A percentile compares a stretch with the other conserved stretches of the same genome.
Conservation (phyloP, 2,113 vertebrate genomes). For the Aptenodytes patagonicus region DNA sequence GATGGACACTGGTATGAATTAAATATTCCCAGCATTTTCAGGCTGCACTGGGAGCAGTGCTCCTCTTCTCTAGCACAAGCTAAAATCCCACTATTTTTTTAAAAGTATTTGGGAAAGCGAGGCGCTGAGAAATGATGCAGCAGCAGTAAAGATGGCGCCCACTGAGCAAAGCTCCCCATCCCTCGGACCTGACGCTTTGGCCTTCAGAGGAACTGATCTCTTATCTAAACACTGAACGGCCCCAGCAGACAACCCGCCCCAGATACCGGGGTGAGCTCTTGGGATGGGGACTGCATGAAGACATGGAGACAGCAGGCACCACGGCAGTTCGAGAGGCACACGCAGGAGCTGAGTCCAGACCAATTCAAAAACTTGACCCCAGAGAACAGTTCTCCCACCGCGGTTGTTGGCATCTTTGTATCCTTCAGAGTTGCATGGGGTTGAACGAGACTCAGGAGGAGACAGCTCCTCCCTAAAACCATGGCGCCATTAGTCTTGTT, state of each 20-base stretch:
- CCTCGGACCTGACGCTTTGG: background rate
- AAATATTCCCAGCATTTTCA: background rate
- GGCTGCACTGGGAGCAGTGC: background rate
- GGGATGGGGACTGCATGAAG: background rate
- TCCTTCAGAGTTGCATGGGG: background rate
- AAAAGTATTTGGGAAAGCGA: background rate
- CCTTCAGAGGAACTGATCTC: background rate
- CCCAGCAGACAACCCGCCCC: background rate
- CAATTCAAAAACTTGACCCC: background rate
- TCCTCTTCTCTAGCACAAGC: background rate
- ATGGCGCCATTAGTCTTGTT: background rate
- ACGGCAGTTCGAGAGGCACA: background rate
- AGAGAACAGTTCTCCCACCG: background rate
- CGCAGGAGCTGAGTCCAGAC: background rate
- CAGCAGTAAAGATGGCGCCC: background rate
- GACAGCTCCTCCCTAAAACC: background rate
- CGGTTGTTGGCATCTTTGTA: background rate
- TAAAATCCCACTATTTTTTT: background rate
- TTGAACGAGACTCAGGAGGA: background rate
- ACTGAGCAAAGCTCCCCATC: background rate
- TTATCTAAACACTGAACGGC: background rate
- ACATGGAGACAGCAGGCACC: background rate
- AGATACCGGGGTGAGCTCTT: background rate
- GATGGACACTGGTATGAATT: background rate
- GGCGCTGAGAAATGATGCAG: conserved; percentile 21